Evolutionary conservation across 2,888 invertebrate species (phyloP).

Genomic region (Scaeva pyrastri): DNA sequence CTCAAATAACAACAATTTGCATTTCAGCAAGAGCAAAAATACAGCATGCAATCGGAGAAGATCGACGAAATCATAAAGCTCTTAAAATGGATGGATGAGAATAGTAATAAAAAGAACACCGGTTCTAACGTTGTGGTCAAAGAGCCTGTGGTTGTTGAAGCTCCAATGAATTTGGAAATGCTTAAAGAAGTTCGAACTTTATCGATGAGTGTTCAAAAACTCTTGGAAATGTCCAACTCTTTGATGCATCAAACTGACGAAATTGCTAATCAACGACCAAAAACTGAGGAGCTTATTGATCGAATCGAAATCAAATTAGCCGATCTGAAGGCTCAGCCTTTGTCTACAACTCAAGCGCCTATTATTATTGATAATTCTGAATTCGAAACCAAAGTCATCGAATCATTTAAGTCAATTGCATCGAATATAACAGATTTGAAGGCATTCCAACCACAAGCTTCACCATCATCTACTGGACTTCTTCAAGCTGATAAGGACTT

Average conservation of each 20-base stretch:
- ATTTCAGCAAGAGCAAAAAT: slow-evolving; percentile 83
- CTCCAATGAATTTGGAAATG: slow-evolving; percentile 79
- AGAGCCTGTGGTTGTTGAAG: slow-evolving; percentile 78
- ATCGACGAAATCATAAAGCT: slow-evolving; percentile 81
- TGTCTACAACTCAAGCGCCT: slow-evolving; percentile 77
- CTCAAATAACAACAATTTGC: background rate
- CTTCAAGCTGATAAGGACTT: slow-evolving; percentile 83
- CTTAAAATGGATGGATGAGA: slow-evolving; percentile 83
- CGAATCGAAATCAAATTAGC: slow-evolving; percentile 82
- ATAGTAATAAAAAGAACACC: slow-evolving; percentile 66
- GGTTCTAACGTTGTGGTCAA: slow-evolving; percentile 21
- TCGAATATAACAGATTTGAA: slow-evolving; percentile 82
- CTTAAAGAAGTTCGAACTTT: slow-evolving; percentile 79
- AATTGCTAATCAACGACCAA: slow-evolving; percentile 79
- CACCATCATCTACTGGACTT: slow-evolving; percentile 79
- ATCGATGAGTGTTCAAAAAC: slow-evolving; percentile 78
- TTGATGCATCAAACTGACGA: slow-evolving; percentile 80
- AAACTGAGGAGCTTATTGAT: slow-evolving; percentile 80
- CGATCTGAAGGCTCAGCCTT: slow-evolving; percentile 79
- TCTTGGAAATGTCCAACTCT: slow-evolving; percentile 79
- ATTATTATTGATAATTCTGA: slow-evolving; percentile 81
- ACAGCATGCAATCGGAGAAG: slow-evolving; percentile 82
- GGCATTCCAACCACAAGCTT: slow-evolving; percentile 78
- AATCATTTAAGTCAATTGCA: slow-evolving; percentile 84
- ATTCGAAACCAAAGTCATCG: slow-evolving; percentile 84